phyloP scores from a whole-genome alignment of 2,797 vertebrate species.

The Triplophysa bombifrons region DNA sequence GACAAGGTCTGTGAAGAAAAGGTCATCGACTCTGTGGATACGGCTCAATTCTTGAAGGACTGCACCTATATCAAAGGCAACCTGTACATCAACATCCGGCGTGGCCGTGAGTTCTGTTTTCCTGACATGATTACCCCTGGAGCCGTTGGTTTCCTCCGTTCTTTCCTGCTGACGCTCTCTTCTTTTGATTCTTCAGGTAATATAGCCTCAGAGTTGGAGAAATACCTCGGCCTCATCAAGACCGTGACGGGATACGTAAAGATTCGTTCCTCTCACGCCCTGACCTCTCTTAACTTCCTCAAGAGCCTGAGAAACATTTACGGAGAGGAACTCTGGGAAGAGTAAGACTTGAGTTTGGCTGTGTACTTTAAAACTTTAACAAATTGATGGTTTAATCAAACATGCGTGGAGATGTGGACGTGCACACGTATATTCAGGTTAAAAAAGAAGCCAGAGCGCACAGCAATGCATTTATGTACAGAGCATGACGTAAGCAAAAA shows the following conservation, averaged over 20 bases:
- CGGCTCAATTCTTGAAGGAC: constrained; percentile 93
- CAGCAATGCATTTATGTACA: too few relatives aligned
- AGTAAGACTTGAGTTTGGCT: constrained; percentile 72
- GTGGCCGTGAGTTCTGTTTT: constrained; percentile 87
- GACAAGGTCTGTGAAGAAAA: constrained; percentile 92
- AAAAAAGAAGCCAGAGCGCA: too few relatives aligned
- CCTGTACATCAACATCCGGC: constrained; percentile 96
- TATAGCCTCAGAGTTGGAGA: constrained; percentile 95
- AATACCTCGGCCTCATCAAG: constrained; percentile 94
- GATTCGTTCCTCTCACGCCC: constrained; percentile 91
- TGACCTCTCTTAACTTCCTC: constrained; percentile 93
- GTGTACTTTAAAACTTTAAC: neutral
- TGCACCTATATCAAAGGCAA: constrained; percentile 96
- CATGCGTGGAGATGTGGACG: too few relatives aligned
- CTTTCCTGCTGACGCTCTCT: neutral
- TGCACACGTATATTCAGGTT: too few relatives aligned
- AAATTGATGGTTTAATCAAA: too few relatives aligned
- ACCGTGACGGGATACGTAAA: constrained; percentile 92
- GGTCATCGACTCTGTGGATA: constrained; percentile 93
- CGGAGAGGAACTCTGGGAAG: constrained; percentile 89
- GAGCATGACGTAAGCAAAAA: too few relatives aligned
- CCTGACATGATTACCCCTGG: neutral
- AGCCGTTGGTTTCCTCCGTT: constrained; percentile 17
- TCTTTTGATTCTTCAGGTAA: constrained; percentile 79
- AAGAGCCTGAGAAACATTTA: constrained; percentile 90